Evolutionary conservation across 2,888 invertebrate species (phyloP).

Genomic region (Drosophila mayaguana): DNA sequence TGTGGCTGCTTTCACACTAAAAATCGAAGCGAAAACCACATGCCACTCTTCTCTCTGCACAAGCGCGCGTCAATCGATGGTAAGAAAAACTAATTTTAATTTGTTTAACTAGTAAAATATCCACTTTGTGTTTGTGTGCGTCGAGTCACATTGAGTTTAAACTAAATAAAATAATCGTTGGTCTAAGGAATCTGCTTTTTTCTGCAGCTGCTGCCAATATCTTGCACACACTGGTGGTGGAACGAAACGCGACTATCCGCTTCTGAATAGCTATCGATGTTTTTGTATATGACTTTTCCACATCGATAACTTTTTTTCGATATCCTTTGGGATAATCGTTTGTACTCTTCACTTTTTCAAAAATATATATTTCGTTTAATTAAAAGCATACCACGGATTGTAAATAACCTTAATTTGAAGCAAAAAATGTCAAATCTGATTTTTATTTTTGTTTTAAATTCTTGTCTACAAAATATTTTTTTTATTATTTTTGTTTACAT

Average conservation of each 20-base stretch:
- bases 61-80: conserved; percentile 49
- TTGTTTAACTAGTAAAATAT: conserved; percentile 52
- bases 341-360: background rate
- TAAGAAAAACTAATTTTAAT: conserved; percentile 26
- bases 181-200: conserved; percentile 40
- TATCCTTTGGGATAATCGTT: background rate
- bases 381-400: background rate
- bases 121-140: conserved; percentile 44
- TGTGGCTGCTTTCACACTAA: conserved; percentile 69
- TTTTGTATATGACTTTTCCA: background rate
- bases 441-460: conserved; percentile 51
- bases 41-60: conserved; percentile 42
- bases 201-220: conserved; percentile 59
- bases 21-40: conserved; percentile 64
- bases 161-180: conserved; percentile 48
- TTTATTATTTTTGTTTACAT: conserved; percentile 39
- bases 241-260: conserved; percentile 14
- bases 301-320: background rate
- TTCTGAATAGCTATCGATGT: conserved; percentile 15
- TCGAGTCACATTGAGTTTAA: conserved; percentile 51
- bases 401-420: background rate
- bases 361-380: background rate
- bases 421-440: conserved; percentile 24
- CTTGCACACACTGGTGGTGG: conserved; percentile 41
- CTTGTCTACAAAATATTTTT: conserved; percentile 51